Evolutionary conservation across 2,888 invertebrate species (phyloP), one percentile per base, ranked within the genome.

Genomic region (Ectropis crepuscularia): DNA sequence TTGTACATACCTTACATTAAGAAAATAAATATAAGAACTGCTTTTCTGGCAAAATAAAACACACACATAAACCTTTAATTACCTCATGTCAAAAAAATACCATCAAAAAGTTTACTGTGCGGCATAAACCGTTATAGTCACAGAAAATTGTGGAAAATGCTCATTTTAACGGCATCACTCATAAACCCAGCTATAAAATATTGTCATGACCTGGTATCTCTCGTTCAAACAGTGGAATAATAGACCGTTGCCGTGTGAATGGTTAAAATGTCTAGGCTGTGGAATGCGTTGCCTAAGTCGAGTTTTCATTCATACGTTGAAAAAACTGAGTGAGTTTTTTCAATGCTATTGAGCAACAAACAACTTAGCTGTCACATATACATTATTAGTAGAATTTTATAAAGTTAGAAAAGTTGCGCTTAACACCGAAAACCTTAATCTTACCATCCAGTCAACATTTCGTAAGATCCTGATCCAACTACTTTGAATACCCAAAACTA

Each of bases 91-190:
- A 61, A 64, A 69, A 61, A 28, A 67, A 63, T 59, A 57, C 55
- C 57, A 64, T 68, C 39, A 70, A 65, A 63, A 63, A 54, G 41
- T 70, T 67, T 70, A 70, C 41, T 53, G 41, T 46, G 50, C 8
- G 46, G 42, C 60, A 65, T 68, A 64, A 68, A 70, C 54, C 12
- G 62, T 48, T 51, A 59, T 62, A 58, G 57, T 61, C 63, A 54
- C 41, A 61, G 61, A 63, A 60, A 63, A 68, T 63, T 60, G 57
- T 65, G 58, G 50, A 65, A 65, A 68, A 65, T 67, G 53, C 57
- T 60, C 54, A 45, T 49, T 61, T 70, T 70, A 68, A 68, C 61
- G 53, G 47, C 53, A 47, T 39, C 37, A 45, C 60, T 60, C 63
- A 59, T 67, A 67, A 65, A 70, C 28, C 51, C 42, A 43, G 54